Evolutionary conservation across 2,113 vertebrate genomes (phyloP).

Genomic region (Ahaetulla prasina): DNA sequence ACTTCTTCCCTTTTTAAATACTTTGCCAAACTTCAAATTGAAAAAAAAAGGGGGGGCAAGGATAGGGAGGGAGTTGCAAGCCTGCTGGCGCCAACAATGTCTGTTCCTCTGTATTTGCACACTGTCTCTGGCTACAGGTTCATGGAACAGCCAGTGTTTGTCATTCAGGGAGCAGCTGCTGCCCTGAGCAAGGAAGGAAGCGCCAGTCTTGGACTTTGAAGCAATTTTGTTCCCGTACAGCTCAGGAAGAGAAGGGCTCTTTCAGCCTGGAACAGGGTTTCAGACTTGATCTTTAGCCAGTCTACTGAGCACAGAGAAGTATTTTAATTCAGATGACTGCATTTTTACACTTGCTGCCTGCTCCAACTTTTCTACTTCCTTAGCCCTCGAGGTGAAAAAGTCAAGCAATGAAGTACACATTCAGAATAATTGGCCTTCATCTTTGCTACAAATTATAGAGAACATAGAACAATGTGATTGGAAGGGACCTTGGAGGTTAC

Average conservation of each 20-base stretch:
- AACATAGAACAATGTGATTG: not conserved
- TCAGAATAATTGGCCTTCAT: not conserved
- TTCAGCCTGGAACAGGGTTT: not conserved
- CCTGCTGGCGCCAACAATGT: constrained; percentile 5
- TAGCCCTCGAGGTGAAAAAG: not conserved
- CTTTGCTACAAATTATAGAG: not conserved
- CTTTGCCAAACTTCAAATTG: not conserved
- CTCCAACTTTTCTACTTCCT: not conserved
- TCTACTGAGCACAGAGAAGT: not conserved
- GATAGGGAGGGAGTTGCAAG: not conserved
- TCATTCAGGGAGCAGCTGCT: not conserved
- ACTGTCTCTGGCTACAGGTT: not conserved
- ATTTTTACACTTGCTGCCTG: not conserved
- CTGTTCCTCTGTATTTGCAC: constrained; percentile 1
- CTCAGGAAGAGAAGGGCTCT: not conserved
- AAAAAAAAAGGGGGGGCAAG: not conserved
- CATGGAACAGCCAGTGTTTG: not conserved
- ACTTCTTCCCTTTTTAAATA: accelerated
- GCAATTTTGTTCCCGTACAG: not conserved
- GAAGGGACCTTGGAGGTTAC: not conserved
- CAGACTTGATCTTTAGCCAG: not conserved
- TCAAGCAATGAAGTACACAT: not conserved
- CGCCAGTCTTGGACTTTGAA: not conserved
- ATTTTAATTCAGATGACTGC: not conserved
- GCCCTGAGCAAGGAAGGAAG: not conserved